phyloP scores from a whole-genome alignment of 2,888 invertebrate species.

The Portevinia maculata region DNA sequence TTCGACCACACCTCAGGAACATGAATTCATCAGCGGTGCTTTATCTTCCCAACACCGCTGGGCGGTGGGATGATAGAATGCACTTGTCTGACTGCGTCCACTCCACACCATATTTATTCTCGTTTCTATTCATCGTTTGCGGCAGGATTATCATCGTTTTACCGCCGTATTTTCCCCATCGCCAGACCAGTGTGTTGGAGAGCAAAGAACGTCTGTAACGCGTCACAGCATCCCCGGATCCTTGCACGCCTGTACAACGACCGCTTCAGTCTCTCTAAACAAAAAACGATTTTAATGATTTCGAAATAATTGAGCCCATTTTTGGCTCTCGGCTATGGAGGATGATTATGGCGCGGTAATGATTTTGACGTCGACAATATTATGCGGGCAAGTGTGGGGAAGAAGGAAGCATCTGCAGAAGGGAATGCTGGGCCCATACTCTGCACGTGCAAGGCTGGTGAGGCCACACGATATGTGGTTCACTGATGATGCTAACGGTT shows the following conservation, averaged over 20 bases:
- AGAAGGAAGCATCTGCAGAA: constrained; percentile 24
- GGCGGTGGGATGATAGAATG: constrained; percentile 47
- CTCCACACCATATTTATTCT: constrained; percentile 41
- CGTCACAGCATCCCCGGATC: constrained; percentile 35
- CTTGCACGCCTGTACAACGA: constrained; percentile 44
- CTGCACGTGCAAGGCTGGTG: constrained; percentile 51
- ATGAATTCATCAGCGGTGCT: constrained; percentile 48
- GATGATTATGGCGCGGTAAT: constrained; percentile 74
- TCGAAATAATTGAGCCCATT: constrained; percentile 77
- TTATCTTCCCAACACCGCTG: constrained; percentile 20
- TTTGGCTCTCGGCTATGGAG: constrained; percentile 75
- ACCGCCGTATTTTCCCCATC: constrained; percentile 45
- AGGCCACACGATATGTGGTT: constrained; percentile 60
- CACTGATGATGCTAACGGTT: constrained; percentile 71
- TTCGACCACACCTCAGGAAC: constrained; percentile 57
- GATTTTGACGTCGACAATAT: constrained; percentile 73
- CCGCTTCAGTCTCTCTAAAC: constrained; percentile 68
- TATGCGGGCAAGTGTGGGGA: constrained; percentile 20
- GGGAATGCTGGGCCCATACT: constrained; percentile 18
- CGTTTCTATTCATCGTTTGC: constrained; percentile 65
- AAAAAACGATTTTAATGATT: constrained; percentile 76
- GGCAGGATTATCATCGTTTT: constrained; percentile 69
- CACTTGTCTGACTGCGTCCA: constrained; percentile 65
- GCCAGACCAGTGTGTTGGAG: constrained; percentile 39
- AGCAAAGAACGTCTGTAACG: constrained; percentile 34